Base-by-base conservation (phyloP, 1,140 invertebrate genomes). In the Drosophila quadrilineata region DNA sequence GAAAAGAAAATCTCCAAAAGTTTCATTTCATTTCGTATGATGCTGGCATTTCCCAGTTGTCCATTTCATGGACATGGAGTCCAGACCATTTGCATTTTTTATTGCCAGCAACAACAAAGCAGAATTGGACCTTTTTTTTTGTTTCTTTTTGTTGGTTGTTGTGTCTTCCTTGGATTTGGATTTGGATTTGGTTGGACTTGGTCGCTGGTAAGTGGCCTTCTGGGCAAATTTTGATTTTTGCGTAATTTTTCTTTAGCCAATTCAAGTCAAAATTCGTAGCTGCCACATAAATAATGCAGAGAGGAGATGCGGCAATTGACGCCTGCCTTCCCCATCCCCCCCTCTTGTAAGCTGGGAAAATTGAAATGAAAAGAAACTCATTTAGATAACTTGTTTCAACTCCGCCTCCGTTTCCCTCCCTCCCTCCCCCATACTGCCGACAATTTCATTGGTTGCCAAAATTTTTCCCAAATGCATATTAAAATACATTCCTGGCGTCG, bases 381-480 rank as follows among this genome's bases (percentile, higher is more conserved):
- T 75, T 80, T 71, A 45, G 40, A 57, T 56, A 68, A 53, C 31
- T 28, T 10, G 19, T 21, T 14, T 9, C 14, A 12, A 33, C 24
- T 21, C 29, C 2, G 2, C 6, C 2, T 16, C 17, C n/a, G 12
- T 6, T 12, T 24, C 40, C 4, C 9, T 17, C 16, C 3, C 28
- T 1, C 3, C 10, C 24, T 17, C 12, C 17, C 31, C n/a, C 10
- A 19, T 19, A 14, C 16, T 29, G 8, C 10, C 19, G 29, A 14
- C 45, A 29, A 29, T 45, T 54, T 43, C 43, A 50, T 50, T 40
- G 38, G 48, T 31, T 43, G 38, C 29, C 59, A 69, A 84, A n/a
- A 84, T 79, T 62, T 84, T 74, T 75, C 85, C 84, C 85, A 87
- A 87, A 87, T 87, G 85, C 75, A 87, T 87, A 84, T 87, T 87